A percentile compares a stretch with the other conserved stretches of the same genome.
Evolutionary conservation across 2,113 vertebrate genomes (phyloP).

Genomic region (Ictalurus furcatus): DNA sequence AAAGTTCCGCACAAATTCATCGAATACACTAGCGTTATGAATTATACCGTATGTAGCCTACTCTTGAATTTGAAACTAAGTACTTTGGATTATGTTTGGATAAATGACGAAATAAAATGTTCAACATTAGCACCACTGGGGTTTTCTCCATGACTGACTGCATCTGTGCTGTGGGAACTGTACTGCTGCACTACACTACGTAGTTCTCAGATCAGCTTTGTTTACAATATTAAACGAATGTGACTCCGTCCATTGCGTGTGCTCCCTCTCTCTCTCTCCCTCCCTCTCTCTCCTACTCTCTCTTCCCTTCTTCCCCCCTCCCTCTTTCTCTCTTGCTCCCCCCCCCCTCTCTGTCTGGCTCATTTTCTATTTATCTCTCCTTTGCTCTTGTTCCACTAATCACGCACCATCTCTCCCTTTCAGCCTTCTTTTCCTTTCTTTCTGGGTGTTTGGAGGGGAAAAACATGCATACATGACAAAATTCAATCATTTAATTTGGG

Average conservation of each 20-base stretch:
- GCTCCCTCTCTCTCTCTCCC: background rate
- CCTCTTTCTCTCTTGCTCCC: background rate
- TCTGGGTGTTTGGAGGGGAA: background rate
- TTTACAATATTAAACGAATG: background rate
- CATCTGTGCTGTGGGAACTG: constrained; percentile 1
- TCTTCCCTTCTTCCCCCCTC: no score
- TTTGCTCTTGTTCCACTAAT: background rate
- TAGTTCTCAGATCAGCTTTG: constrained; percentile 1
- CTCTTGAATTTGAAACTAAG: background rate
- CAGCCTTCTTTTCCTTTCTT: background rate
- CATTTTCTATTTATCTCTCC: background rate
- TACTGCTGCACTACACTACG: background rate
- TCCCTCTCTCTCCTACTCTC: background rate
- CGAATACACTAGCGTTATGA: background rate
- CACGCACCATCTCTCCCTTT: background rate
- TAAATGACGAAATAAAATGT: no score
- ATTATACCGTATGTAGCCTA: background rate
- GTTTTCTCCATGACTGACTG: background rate
- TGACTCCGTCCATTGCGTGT: background rate
- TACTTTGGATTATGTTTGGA: background rate
- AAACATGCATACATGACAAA: constrained; percentile 14
- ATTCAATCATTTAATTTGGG: constrained; percentile 31
- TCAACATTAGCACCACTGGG: background rate
- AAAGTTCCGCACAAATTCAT: background rate
- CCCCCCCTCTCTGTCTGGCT: background rate